These are phyloP conservation scores for Pseudococcus jackbeardsleyi DNA, from an alignment of 2,888 invertebrate genomes.

Conservation along the genomic window DNA sequence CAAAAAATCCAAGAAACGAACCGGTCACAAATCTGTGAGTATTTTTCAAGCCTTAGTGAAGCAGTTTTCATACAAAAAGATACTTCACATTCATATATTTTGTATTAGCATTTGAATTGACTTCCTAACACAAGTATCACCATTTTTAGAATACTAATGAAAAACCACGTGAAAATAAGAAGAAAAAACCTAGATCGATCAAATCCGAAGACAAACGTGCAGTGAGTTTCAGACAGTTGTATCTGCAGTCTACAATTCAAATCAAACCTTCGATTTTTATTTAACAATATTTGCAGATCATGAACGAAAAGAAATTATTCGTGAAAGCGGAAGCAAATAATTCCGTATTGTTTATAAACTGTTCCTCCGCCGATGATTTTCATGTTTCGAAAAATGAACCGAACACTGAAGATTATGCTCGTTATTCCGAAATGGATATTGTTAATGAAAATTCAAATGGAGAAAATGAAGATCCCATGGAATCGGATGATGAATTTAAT, in stretches of 20 bases:
- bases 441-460: not conserved
- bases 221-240: not conserved
- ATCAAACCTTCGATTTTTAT: not conserved
- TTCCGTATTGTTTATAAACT: not conserved
- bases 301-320: not conserved
- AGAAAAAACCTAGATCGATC: not conserved
- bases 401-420: not conserved
- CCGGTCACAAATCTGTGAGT: not conserved
- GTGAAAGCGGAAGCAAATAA: not conserved
- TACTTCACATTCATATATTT: not conserved
- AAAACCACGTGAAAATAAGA: not conserved
- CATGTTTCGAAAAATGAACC: not conserved
- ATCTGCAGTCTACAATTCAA: not conserved
- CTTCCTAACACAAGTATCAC: not conserved
- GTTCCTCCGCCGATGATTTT: not conserved
- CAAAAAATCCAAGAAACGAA: not conserved
- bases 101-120: not conserved
- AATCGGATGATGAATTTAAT: not conserved
- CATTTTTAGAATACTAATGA: not conserved
- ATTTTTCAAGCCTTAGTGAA: not conserved
- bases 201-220: not conserved
- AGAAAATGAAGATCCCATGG: slow-evolving; percentile 14
- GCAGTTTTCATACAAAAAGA: too few species aligned
- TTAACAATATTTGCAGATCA: not conserved
- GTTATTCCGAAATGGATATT: not conserved